Evolutionary conservation across 2,888 invertebrate genomes (phyloP), one percentile per base, ranked within the genome.

Genomic region (Dysmachus trigonus): DNA sequence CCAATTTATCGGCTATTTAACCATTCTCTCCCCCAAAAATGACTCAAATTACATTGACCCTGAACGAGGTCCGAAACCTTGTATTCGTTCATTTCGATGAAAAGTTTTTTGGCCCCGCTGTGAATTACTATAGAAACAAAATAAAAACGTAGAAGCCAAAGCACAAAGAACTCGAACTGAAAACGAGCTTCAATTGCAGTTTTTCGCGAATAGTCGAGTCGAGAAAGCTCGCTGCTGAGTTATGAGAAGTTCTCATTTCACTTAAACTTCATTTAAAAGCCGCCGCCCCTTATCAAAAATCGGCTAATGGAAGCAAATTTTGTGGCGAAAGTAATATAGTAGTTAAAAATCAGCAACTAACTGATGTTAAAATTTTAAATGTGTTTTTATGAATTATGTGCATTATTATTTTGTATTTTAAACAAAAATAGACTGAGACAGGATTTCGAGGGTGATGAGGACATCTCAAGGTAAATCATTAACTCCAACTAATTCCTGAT

Each of bases 41-140:
- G 35, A 73, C n/a, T 22, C 38, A 35, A 76, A 76, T 76, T 38
- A 76, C 33, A 35, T 22, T 76, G 76, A 76, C 76, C 76, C 76
- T 76, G 76, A 76, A 22, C 22, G 76, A 10, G 76, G 76, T 76
- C 22, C 38, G 22, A 38, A 76, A 76, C 76, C 76, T 76, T 76
- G 76, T 38, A 76, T 10, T 18, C 76, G 76, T 76, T 73, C 73
- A 33, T 31, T n/a, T 33, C 73, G 33, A 27, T 13, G 73, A 31
- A 73, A 73, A 73, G 73, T 73, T 76, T 74, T 35, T 76, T 76
- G 76, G 76, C 76, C 76, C 18, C 76, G 22, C 31, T 31, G n/a
- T n/a, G 15, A 30, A 18, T 73, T 13, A 73, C 31, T 38, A 38
- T 76, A 33, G 22, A 76, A 62, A n/a, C 13, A 18, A 33, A 38